phyloP scores from a whole-genome alignment of 2,888 invertebrate species.

The Aporophyla nigra region DNA sequence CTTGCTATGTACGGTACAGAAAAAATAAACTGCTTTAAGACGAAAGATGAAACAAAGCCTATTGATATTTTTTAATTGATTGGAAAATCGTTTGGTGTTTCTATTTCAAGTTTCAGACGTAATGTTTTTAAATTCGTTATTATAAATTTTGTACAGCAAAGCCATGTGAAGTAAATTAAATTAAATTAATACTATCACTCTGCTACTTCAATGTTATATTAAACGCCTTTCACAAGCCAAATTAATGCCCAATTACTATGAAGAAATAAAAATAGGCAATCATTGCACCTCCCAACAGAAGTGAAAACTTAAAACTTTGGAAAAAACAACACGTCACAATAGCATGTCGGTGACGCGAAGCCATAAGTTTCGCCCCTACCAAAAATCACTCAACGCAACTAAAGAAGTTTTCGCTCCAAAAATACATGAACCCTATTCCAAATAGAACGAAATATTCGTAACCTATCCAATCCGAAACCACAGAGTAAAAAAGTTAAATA shows the following conservation, averaged over 20 bases:
- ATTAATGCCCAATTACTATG: neutral
- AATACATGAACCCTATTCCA: neutral
- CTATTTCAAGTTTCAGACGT: neutral
- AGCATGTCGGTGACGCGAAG: too few species aligned
- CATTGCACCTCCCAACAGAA: too few species aligned
- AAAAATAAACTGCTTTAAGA: neutral
- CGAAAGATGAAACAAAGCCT: neutral
- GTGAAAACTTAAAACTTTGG: too few species aligned
- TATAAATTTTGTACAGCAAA: too few species aligned
- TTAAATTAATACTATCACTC: too few species aligned
- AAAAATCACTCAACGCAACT: too few species aligned
- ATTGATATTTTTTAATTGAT: neutral
- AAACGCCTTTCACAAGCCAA: neutral
- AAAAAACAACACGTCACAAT: too few species aligned
- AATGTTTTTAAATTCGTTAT: too few species aligned
- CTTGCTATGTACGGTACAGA: too few species aligned
- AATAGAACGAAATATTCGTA: constrained; percentile 11
- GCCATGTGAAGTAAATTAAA: too few species aligned
- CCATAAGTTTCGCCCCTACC: too few species aligned
- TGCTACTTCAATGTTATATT: neutral
- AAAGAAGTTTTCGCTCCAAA: neutral
- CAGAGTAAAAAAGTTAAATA: constrained; percentile 33
- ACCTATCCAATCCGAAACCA: constrained; percentile 26
- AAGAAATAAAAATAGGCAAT: neutral
- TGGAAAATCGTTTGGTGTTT: neutral